Conservation (phyloP, 2,888 invertebrate genomes). For the Odiellus spinosus region DNA sequence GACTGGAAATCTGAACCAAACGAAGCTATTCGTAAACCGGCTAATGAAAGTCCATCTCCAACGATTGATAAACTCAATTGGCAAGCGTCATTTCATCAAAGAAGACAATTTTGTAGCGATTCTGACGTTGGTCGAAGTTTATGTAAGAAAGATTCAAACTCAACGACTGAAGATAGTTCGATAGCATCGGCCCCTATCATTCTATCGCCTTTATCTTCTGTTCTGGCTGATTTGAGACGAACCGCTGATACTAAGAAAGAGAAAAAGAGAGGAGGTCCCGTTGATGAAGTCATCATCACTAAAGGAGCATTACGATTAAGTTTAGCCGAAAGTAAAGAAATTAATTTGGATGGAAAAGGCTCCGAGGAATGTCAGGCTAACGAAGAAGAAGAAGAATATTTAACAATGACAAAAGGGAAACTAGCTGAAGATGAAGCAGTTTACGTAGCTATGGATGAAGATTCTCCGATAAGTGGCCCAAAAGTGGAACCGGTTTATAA, state of each 20-base stretch:
- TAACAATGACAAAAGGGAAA: conserved; percentile 10
- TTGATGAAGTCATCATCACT: conserved; percentile 7
- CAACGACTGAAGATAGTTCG: conserved; percentile 12
- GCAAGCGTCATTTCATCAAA: not conserved
- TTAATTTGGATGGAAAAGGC: not conserved
- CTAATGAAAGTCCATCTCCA: no score
- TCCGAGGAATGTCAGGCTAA: not conserved
- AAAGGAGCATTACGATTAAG: conserved; percentile 5
- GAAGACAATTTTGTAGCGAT: conserved; percentile 10
- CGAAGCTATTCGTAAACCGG: no score
- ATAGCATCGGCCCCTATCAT: conserved; percentile 15
- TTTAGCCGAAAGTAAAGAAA: conserved; percentile 1
- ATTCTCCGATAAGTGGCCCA: conserved; percentile 4
- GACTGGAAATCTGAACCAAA: no score
- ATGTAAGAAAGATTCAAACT: conserved; percentile 5
- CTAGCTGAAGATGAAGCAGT: conserved; percentile 12
- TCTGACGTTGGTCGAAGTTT: conserved; percentile 8
- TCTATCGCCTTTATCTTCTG: conserved; percentile 13
- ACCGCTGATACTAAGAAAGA: conserved; percentile 17
- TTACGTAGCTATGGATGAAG: conserved; percentile 15
- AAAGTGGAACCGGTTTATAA: conserved; percentile 16
- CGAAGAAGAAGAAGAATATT: conserved; percentile 12
- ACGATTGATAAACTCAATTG: no score
- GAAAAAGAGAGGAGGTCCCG: not conserved
- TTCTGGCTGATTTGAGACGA: conserved; percentile 18